Conservation (phyloP, 2,797 vertebrate species). For the Numenius phaeopus region DNA sequence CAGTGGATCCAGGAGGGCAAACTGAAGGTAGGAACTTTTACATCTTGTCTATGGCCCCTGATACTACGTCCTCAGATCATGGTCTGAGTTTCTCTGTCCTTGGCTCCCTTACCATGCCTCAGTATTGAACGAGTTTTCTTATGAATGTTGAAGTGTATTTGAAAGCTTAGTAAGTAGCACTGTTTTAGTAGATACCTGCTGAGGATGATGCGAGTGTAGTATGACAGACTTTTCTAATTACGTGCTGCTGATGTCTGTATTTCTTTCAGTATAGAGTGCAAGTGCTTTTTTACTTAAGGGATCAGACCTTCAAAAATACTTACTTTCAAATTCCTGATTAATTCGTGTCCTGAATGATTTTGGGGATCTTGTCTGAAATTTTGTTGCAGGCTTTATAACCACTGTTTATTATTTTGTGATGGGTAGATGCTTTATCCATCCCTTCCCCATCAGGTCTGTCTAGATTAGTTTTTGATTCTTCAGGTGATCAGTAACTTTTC, state of each 20-base stretch:
- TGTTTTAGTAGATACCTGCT: not conserved
- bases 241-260: not conserved
- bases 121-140: not conserved
- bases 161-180: not conserved
- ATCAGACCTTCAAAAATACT: not conserved
- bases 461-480: not conserved
- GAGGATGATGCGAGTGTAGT: not conserved
- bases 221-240: not conserved
- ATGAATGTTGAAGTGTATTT: not conserved
- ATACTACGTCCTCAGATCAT: not conserved
- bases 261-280: not conserved
- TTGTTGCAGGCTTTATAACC: not conserved
- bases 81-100: not conserved
- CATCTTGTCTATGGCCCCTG: not conserved
- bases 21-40: constrained; percentile 85
- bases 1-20: constrained; percentile 88
- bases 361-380: not conserved
- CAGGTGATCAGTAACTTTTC: not conserved
- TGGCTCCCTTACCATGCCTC: not conserved
- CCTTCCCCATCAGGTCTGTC: not conserved
- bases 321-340: not conserved
- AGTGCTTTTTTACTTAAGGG: not conserved
- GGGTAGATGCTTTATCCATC: not conserved
- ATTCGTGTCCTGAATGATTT: not conserved
- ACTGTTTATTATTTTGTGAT: not conserved